Evolutionary conservation across 2,888 invertebrate genomes (phyloP).

Genomic region (Drosophila quinaria): DNA sequence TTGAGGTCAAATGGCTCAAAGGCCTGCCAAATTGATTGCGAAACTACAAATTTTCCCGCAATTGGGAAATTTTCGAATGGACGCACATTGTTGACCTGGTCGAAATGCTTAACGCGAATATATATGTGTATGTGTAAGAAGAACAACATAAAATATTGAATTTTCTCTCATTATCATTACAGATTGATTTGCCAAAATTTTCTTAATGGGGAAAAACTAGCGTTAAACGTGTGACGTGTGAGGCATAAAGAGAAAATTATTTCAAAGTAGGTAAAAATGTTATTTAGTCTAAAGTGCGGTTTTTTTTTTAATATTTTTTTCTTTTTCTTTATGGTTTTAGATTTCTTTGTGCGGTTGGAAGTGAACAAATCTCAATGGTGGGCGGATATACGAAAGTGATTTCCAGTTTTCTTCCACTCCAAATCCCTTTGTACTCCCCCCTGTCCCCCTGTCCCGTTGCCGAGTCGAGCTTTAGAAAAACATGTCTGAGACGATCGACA

Average conservation of each 20-base stretch:
- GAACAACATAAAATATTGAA: background rate
- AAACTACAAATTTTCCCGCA: constrained; percentile 19
- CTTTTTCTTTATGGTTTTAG: constrained; percentile 27
- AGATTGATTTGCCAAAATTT: constrained; percentile 14
- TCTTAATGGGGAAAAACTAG: constrained; percentile 5
- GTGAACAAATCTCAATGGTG: constrained; percentile 64
- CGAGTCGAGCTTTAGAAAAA: constrained; percentile 39
- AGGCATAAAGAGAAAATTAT: constrained; percentile 1
- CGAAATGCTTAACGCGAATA: background rate
- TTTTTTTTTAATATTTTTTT: background rate
- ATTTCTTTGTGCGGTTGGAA: constrained; percentile 39
- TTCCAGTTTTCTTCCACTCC: constrained; percentile 71
- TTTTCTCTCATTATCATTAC: constrained; percentile 4
- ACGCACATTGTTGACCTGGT: constrained; percentile 16
- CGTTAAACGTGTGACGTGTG: background rate
- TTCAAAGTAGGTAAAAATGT: background rate
- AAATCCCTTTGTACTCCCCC: constrained; percentile 57
- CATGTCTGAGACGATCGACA: constrained; percentile 77
- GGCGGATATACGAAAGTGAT: constrained; percentile 51
- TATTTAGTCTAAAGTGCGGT: background rate
- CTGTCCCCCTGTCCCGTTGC: constrained; percentile 18
- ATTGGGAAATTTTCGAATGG: constrained; percentile 15
- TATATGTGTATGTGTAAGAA: background rate
- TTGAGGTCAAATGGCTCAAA: constrained; percentile 29
- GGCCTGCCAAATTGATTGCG: constrained; percentile 21